These are phyloP conservation scores for Rhinatrema bivittatum DNA, from an alignment of 2,797 vertebrate genomes.

Conservation along the genomic window DNA sequence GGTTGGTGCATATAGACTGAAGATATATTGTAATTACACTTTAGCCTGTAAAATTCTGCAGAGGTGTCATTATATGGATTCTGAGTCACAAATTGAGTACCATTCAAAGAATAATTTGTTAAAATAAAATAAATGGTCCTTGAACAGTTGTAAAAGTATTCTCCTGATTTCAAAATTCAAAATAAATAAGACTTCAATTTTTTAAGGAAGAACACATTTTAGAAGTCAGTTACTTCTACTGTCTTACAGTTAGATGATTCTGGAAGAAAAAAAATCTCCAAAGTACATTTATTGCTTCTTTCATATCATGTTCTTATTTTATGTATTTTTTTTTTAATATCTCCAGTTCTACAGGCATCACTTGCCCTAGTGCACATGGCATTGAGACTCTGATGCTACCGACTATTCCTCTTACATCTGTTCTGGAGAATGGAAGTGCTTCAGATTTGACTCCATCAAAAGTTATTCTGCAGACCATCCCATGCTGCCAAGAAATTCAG, in stretches of 20 bases:
- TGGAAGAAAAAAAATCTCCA: not conserved
- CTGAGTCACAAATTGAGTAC: too few relatives aligned
- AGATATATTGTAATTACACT: too few relatives aligned
- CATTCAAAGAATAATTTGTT: too few relatives aligned
- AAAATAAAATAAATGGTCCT: too few relatives aligned
- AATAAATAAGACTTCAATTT: too few relatives aligned
- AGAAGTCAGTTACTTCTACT: not conserved
- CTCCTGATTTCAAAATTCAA: too few relatives aligned
- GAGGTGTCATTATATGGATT: too few relatives aligned
- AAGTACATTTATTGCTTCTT: not conserved
- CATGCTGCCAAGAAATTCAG: slow-evolving; percentile 63
- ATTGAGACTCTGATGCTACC: slow-evolving; percentile 56
- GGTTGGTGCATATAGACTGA: too few relatives aligned
- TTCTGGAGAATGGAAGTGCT: slow-evolving; percentile 63
- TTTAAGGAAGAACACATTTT: not conserved
- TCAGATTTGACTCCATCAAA: slow-evolving; percentile 55
- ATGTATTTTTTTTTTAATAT: slow-evolving; percentile 21
- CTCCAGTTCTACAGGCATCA: slow-evolving; percentile 27
- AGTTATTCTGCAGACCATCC: slow-evolving; percentile 66
- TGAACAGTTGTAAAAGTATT: too few relatives aligned
- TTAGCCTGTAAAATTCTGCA: too few relatives aligned
- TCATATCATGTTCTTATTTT: not conserved
- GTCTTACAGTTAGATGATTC: not conserved
- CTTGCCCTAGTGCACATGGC: slow-evolving; percentile 50
- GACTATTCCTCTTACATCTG: slow-evolving; percentile 63